Percentiles rank a stretch among this genome's conserved stretches.
These are phyloP conservation scores for Brachionus rubens DNA, from an alignment of 1,140 invertebrate genomes.

Conservation along the genomic window DNA sequence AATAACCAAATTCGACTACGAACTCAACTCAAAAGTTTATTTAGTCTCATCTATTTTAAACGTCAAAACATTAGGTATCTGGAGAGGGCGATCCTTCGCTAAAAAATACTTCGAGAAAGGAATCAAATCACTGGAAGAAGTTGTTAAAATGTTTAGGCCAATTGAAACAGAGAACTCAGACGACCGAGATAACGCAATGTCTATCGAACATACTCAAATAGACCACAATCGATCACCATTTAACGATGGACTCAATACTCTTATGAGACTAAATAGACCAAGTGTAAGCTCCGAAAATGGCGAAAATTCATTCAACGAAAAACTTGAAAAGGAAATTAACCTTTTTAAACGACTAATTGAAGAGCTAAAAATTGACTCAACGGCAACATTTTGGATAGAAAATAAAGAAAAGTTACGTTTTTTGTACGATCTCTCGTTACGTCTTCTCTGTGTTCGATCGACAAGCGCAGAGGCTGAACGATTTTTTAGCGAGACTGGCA, in stretches of 20 bases:
- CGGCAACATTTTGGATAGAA: no score
- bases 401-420: not conserved
- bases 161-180: not conserved
- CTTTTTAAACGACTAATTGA: no score
- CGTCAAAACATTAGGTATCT: not conserved
- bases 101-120: slow-evolving; percentile 5
- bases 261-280: not conserved
- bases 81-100: not conserved
- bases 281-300: not conserved
- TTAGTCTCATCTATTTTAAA: slow-evolving; percentile 2
- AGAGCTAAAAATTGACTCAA: no score
- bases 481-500: not conserved
- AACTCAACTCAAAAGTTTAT: not conserved
- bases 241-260: no score
- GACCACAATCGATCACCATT: no score
- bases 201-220: no score
- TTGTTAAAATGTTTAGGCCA: not conserved
- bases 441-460: not conserved
- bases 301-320: not conserved
- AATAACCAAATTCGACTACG: slow-evolving; percentile 1
- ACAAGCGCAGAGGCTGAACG: not conserved
- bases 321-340: no score
- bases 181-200: not conserved
- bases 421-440: not conserved
- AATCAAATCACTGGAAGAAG: not conserved